Evolutionary conservation across 2,113 vertebrate genomes (phyloP), one percentile per base, ranked within the genome.

Genomic region (Cygnus buccinator): DNA sequence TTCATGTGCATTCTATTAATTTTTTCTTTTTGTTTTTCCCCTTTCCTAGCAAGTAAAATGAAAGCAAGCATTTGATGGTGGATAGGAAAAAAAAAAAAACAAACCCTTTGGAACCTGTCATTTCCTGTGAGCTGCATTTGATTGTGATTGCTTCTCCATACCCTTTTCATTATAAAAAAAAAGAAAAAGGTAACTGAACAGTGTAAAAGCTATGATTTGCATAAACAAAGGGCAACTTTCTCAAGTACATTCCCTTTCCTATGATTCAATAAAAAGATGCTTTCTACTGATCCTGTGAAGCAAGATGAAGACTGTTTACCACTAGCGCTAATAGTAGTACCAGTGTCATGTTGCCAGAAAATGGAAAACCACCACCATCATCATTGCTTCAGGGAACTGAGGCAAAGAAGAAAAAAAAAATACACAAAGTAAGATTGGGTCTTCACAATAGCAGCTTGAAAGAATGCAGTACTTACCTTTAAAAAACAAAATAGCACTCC

Each of bases 11-110:
- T 81, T 85, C 94, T 83, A 73, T 80, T 90, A 88, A 93, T 86
- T 76, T 76, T 2, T 25, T 74, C 11, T 63, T 70, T 89, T 70
- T 55, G 6, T 44, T 10, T 46, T 86, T 37, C 23, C 10, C 10
- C 4, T 29, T 71, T 96, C 93, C 75, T 83, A 97, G 96, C 96
- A 97, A 97, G 86, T 59, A 57, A 97, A 97, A 96, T 97, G 93
- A 98, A 62, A 77, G 19, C 0, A 0, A 75, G 58, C 52, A 11
- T 82, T 87, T 94, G 37, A 75, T 46, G 31, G 35, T 66, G 76
- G 58, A 15, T 31, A 74, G 29, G 62, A 89, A 91, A 81, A 71
- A 74, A 79, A 81, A 74, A 74, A 82, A 95, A 89, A 84, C 5
- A 91, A 74, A 57, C 19, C 37, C 37, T 58, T 44, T 77, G 83